Percentiles rank a stretch among this genome's conserved stretches.
phyloP scores from a whole-genome alignment of 2,113 vertebrate genomes.

The Isichthys henryi region DNA sequence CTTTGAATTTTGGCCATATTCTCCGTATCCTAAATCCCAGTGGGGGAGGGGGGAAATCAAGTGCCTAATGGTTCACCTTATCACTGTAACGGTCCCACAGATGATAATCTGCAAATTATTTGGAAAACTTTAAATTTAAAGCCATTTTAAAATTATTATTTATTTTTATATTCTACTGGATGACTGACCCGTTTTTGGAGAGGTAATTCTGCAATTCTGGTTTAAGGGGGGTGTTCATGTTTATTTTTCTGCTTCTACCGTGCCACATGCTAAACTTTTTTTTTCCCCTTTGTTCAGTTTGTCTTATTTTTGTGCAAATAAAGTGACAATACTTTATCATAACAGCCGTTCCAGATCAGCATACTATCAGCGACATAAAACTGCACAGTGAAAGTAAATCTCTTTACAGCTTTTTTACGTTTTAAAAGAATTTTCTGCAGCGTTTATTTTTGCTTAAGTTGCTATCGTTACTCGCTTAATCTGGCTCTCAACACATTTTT shows the following conservation, averaged over 20 bases:
- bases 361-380: neutral
- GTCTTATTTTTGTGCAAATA: neutral
- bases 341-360: neutral
- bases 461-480: neutral
- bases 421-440: neutral
- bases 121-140: slow-evolving; percentile 4
- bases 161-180: neutral
- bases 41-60: neutral
- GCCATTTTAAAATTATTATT: neutral
- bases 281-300: neutral
- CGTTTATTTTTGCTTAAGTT: neutral
- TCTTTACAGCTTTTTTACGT: neutral
- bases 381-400: neutral
- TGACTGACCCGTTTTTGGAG: slow-evolving; percentile 10
- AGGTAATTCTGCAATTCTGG: neutral
- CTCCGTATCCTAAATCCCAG: neutral
- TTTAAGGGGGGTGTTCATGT: neutral
- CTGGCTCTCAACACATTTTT: neutral
- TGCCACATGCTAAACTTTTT: neutral
- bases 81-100: slow-evolving; percentile 8
- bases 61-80: slow-evolving; percentile 20
- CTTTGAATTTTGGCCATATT: slow-evolving; percentile 14
- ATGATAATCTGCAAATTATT: neutral
- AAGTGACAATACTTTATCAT: neutral
- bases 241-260: neutral